Conservation (phyloP, 64 coral and sea anemone genomes). For the Trachythela sp. region DNA sequence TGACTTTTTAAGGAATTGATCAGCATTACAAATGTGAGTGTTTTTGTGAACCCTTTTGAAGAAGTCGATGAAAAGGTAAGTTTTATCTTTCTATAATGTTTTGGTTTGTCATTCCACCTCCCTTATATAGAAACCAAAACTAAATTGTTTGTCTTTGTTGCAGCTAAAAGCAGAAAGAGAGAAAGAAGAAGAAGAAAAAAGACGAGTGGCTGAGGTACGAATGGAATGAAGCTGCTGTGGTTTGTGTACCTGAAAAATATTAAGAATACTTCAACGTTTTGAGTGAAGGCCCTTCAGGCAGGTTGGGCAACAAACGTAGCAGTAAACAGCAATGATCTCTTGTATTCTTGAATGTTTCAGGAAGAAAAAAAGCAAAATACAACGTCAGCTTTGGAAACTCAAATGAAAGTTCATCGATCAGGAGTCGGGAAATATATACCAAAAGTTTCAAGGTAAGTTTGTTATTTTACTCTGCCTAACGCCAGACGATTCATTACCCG, state of each 20-base stretch:
- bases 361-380: conserved; percentile 48
- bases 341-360: neutral
- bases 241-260: too few species aligned
- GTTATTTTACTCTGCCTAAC: neutral
- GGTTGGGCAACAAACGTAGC: too few species aligned
- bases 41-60: conserved; percentile 88
- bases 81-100: neutral
- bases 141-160: neutral
- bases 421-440: conserved; percentile 79
- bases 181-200: conserved; percentile 72
- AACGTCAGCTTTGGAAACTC: conserved; percentile 32
- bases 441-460: conserved; percentile 27
- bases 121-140: neutral
- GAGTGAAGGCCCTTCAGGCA: too few species aligned
- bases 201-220: conserved; percentile 15
- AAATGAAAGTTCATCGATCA: conserved; percentile 56
- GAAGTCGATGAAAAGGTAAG: conserved; percentile 80
- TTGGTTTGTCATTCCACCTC: neutral
- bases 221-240: neutral
- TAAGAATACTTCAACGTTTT: too few species aligned
- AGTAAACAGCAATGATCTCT: too few species aligned
- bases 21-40: conserved; percentile 62
- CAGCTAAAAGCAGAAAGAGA: conserved; percentile 71
- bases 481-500: neutral
- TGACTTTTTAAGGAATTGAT: conserved; percentile 67